Evolutionary conservation across 2,888 invertebrate genomes (phyloP), one percentile per base, ranked within the genome.

Genomic region (Pollenia amentaria): DNA sequence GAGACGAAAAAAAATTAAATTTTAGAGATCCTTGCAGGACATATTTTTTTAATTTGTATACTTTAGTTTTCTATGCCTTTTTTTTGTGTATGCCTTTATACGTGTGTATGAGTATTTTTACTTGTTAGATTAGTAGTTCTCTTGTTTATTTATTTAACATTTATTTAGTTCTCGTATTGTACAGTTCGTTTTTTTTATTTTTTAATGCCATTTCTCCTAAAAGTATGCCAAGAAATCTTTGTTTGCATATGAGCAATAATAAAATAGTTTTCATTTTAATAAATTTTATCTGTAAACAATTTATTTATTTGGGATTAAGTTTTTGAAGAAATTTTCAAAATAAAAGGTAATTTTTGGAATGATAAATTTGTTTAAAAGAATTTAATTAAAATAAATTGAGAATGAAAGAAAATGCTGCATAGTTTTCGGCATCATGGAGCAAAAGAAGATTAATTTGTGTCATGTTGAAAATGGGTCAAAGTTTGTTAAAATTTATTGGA

Each of bases 141-240:
- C 21, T 53, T 51, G 70, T 42, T 64, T 79, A 64, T 72, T 79
- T 79, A 53, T 79, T 72, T 64, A 72, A 65, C 44, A 83, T 84
- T 67, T 72, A 46, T 64, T 53, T 64, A 64, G 16, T 60, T 11
- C 11, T 80, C 53, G 10, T 53, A 69, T 51, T 29, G 40, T 70
- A 38, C 51, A 60, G 1, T 16, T 60, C 64, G 18, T 40, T 51
- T 69, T 18, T 82, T 46, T 14, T 40, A n/a, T 44, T 51, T 40
- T 48, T 62, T 60, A 38, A 44, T 83, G 79, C 72, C 75, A 83
- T 62, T n/a, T 76, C 29, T 76, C 21, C 53, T 44, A 57, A 65
- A 83, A 76, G 64, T 83, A 76, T 83, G 86, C 86, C 86, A 86
- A 86, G 72, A 77, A 57, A 65, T 82, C 18, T 11, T 16, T 16